Evolutionary conservation across 2,888 invertebrate species (phyloP), one percentile per base, ranked within the genome.

Genomic region (Cryptocephalus moraei): DNA sequence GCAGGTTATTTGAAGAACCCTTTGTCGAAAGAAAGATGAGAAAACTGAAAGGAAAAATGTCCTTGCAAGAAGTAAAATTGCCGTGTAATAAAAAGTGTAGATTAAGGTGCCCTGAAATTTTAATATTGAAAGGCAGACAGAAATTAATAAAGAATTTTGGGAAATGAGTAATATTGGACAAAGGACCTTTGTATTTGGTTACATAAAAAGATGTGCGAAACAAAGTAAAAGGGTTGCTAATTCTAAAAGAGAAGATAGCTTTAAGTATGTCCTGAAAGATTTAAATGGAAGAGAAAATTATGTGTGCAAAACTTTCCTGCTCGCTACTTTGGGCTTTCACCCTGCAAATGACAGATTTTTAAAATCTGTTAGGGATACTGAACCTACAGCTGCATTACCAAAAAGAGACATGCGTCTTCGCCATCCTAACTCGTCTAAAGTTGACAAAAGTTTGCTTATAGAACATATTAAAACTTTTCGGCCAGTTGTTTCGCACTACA

Each of bases 401-500:
- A 41, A 14, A 39, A 31, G 34, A 39, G 46, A 49, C 34, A 46
- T 40, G 45, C 13, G 41, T 22, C 38, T 41, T 11, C 41, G 40
- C 32, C 46, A 41, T 34, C 34, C 32, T 36, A 42, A 42, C 31
- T 41, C 41, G 8, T 22, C 38, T n/a, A 47, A 47, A 47, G 32
- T 47, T 36, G 43, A 47, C 43, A 45, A 36, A 49, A 45, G 39
- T 36, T 34, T 46, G 9, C 14, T 49, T 22, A 36, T 42, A 11
- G 12, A 33, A 14, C 46, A 46, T 33, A 42, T 46, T 32, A 49
- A 41, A 34, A 39, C 44, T 32, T 47, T 49, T 47, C 32, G 33
- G 9, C 49, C 49, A 40, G 40, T 39, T 33, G 41, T 47, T 38
- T 55, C 56, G 32, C 57, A 58, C 46, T 58, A 57, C 40, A 43